phyloP scores from a whole-genome alignment of 2,888 invertebrate species.

The Fissipunctia ypsillon region DNA sequence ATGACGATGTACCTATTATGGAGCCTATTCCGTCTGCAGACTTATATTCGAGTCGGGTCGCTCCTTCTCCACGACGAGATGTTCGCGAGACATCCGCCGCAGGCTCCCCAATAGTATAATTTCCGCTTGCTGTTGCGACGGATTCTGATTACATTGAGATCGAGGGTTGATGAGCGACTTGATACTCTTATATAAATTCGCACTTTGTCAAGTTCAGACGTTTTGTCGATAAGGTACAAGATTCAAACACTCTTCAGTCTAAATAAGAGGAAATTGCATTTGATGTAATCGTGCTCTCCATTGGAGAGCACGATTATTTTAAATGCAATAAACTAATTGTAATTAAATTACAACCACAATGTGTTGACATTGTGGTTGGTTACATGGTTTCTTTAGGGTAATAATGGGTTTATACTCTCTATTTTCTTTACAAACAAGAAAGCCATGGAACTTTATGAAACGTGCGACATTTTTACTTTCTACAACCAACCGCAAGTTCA shows the following conservation, averaged over 20 bases:
- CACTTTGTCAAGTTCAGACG: slow-evolving; percentile 48
- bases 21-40: slow-evolving; percentile 58
- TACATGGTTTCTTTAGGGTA: slow-evolving; percentile 11
- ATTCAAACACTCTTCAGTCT: slow-evolving; percentile 16
- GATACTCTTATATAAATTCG: slow-evolving; percentile 68
- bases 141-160: slow-evolving; percentile 72
- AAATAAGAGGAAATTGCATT: slow-evolving; percentile 2
- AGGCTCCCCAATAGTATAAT: slow-evolving; percentile 80
- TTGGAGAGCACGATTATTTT: too few species aligned
- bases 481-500: slow-evolving; percentile 43
- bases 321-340: too few species aligned
- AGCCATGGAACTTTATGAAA: slow-evolving; percentile 42
- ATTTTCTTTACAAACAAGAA: slow-evolving; percentile 37
- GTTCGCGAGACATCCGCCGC: slow-evolving; percentile 77
- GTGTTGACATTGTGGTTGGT: slow-evolving; percentile 13
- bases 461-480: slow-evolving; percentile 49
- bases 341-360: too few species aligned
- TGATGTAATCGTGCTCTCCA: slow-evolving; percentile 21
- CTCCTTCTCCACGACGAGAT: slow-evolving; percentile 64
- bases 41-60: slow-evolving; percentile 63
- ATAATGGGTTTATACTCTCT: slow-evolving; percentile 42
- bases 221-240: slow-evolving; percentile 18
- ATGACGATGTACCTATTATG: slow-evolving; percentile 46
- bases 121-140: slow-evolving; percentile 76
- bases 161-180: slow-evolving; percentile 65